Evolutionary conservation across 2,797 vertebrate genomes (phyloP).

Genomic region (Cercopithecus diana): DNA sequence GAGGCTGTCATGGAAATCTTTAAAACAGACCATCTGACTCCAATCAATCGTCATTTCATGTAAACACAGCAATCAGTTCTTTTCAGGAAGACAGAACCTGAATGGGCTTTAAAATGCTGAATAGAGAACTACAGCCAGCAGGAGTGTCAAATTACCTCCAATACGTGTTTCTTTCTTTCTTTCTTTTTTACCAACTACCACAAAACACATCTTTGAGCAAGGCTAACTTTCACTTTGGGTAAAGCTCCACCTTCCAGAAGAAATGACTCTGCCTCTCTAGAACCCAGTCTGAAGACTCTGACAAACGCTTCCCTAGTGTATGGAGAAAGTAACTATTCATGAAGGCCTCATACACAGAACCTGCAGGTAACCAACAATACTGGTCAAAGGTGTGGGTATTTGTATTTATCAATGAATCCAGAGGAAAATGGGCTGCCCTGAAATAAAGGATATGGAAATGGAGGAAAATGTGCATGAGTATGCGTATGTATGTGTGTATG

Average conservation of each 20-base stretch:
- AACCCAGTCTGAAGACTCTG: not conserved
- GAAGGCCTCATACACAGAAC: not conserved
- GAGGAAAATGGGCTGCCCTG: not conserved
- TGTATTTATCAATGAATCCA: not conserved
- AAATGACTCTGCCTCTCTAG: not conserved
- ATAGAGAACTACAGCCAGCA: not conserved
- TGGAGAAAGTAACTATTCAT: not conserved
- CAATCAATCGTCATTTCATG: not conserved
- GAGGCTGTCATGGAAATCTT: not conserved
- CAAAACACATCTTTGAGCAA: not conserved
- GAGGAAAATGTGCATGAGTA: not conserved
- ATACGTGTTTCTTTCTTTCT: not conserved
- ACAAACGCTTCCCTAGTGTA: not conserved
- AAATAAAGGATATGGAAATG: not conserved
- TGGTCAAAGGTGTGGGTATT: not conserved
- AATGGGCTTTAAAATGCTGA: slow-evolving; percentile 23
- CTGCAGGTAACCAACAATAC: not conserved
- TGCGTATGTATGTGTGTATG: not conserved
- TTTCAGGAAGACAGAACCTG: slow-evolving; percentile 30
- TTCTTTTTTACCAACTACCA: not conserved
- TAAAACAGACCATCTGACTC: not conserved
- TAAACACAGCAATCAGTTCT: slow-evolving; percentile 34
- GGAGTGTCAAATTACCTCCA: not conserved
- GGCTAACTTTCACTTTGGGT: not conserved
- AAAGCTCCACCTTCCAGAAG: not conserved